These are phyloP conservation scores for Parapristionchus giblindavisi DNA, from an alignment of 2,888 invertebrate genomes.

Conservation along the genomic window DNA sequence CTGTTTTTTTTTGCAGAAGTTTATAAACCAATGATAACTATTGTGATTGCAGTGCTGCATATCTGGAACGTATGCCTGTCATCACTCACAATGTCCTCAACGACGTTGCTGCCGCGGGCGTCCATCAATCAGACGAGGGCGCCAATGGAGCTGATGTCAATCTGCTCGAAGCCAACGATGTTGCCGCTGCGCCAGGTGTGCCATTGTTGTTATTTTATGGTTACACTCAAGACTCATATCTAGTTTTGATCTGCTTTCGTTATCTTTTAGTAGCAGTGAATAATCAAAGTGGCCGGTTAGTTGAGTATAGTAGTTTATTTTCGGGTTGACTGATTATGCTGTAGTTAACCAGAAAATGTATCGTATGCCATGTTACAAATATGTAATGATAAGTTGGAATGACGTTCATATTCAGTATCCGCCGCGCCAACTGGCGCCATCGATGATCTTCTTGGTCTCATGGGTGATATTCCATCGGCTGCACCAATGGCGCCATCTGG, in stretches of 20 bases:
- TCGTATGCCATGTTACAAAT: too few relatives aligned
- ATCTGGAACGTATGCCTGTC: slow-evolving; percentile 94
- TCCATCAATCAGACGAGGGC: not conserved
- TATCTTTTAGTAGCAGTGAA: too few relatives aligned
- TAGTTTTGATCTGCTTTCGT: too few relatives aligned
- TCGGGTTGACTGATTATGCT: too few relatives aligned
- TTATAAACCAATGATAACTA: not conserved
- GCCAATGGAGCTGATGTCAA: not conserved
- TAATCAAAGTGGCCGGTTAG: too few relatives aligned
- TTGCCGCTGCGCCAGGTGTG: not conserved
- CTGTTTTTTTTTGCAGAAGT: not conserved
- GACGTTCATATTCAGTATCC: too few relatives aligned
- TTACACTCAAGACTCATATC: not conserved
- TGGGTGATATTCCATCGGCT: slow-evolving; percentile 22
- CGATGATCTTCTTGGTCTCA: slow-evolving; percentile 48
- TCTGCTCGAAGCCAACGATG: not conserved
- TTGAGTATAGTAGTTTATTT: too few relatives aligned
- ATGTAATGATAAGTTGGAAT: too few relatives aligned
- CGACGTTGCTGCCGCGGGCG: slow-evolving; percentile 67
- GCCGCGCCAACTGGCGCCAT: slow-evolving; percentile 36
- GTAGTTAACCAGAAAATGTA: too few relatives aligned
- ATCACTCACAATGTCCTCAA: slow-evolving; percentile 77
- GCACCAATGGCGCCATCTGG: slow-evolving; percentile 33
- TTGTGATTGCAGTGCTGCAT: slow-evolving; percentile 8
- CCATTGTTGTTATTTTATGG: not conserved